These are phyloP conservation scores for Pseudochaenichthys georgianus DNA, from an alignment of 2,797 vertebrate genomes.

Conservation along the genomic window DNA sequence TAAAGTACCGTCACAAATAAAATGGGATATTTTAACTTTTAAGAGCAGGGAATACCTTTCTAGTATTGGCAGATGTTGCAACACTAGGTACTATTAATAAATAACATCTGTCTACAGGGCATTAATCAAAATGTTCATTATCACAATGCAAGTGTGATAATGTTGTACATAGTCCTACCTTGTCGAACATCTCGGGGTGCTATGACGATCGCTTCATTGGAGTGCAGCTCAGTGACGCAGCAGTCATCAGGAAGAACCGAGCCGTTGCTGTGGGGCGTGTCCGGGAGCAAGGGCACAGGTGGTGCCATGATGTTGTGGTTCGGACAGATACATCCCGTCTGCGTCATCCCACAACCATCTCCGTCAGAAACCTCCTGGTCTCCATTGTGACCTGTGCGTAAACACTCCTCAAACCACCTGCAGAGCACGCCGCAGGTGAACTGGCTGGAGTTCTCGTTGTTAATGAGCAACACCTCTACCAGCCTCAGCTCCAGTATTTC, in stretches of 20 bases:
- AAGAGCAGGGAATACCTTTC: too few relatives aligned
- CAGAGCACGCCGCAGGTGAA: slow-evolving; percentile 97
- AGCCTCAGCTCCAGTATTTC: slow-evolving; percentile 92
- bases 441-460: slow-evolving; percentile 99
- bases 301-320: slow-evolving; percentile 84
- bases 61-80: too few relatives aligned
- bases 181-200: slow-evolving; percentile 91
- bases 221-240: slow-evolving; percentile 93
- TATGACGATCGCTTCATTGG: slow-evolving; percentile 90
- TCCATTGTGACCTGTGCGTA: slow-evolving; percentile 79
- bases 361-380: slow-evolving; percentile 66
- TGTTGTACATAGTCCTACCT: slow-evolving; percentile 84
- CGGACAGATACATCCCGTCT: slow-evolving; percentile 93
- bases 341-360: slow-evolving; percentile 92
- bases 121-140: slow-evolving; percentile 4
- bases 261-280: slow-evolving; percentile 85
- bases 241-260: slow-evolving; percentile 86
- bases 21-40: too few relatives aligned
- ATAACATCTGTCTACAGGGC: background rate
- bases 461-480: slow-evolving; percentile 95
- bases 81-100: background rate
- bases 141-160: background rate
- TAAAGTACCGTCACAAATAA: too few relatives aligned
- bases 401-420: slow-evolving; percentile 97
- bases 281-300: slow-evolving; percentile 75